phyloP scores from a whole-genome alignment of 2,888 invertebrate genomes.

The Conops quadrifasciatus region DNA sequence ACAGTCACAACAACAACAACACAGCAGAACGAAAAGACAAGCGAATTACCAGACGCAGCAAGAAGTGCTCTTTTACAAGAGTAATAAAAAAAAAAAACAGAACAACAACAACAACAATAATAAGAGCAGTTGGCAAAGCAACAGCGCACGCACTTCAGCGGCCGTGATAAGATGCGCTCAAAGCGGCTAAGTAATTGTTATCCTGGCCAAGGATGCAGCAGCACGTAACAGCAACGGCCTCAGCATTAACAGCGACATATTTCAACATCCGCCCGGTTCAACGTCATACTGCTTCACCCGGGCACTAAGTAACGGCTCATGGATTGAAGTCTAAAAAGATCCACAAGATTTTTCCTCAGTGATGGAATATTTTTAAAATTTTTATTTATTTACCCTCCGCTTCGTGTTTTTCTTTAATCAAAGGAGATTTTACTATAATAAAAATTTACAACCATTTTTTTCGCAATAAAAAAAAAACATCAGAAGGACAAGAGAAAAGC shows the following conservation, averaged over 20 bases:
- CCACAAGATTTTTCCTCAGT: not conserved
- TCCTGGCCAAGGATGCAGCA: slow-evolving; percentile 37
- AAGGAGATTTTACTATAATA: too few species aligned
- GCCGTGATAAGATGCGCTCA: slow-evolving; percentile 34
- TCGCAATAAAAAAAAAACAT: too few species aligned
- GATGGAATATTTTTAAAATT: not conserved
- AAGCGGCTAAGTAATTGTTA: slow-evolving; percentile 38
- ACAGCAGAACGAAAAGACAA: slow-evolving; percentile 25
- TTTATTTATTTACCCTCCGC: too few species aligned
- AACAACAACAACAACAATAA: slow-evolving; percentile 42
- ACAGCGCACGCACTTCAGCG: slow-evolving; percentile 9
- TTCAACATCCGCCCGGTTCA: not conserved
- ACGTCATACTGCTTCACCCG: too few species aligned
- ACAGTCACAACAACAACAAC: slow-evolving; percentile 15
- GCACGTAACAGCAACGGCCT: slow-evolving; percentile 30
- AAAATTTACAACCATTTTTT: too few species aligned
- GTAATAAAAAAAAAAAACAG: slow-evolving; percentile 37
- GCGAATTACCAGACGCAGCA: slow-evolving; percentile 34
- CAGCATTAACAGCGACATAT: not conserved
- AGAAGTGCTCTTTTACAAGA: slow-evolving; percentile 37
- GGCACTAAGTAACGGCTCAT: too few species aligned
- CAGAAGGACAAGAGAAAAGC: too few species aligned
- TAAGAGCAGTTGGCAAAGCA: slow-evolving; percentile 29
- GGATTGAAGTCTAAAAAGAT: not conserved
- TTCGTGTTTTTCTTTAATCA: too few species aligned